Conservation (phyloP, 2,888 invertebrate genomes). For the Oligia strigilis region DNA sequence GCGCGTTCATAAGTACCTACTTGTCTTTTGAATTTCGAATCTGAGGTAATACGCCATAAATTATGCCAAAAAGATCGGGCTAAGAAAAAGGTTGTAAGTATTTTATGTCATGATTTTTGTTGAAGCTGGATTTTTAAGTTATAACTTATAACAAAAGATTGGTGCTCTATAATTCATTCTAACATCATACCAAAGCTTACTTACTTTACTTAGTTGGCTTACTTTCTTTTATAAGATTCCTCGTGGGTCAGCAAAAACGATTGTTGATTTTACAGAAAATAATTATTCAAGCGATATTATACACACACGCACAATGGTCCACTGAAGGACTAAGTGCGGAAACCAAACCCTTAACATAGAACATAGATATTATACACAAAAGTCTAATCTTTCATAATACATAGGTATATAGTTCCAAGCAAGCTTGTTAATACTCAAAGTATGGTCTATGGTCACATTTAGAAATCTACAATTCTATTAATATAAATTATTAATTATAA, state of each 20-base stretch:
- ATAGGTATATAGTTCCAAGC: background rate
- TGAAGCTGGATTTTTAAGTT: background rate
- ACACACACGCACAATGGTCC: too few relatives aligned
- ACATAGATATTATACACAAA: background rate
- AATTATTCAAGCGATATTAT: background rate
- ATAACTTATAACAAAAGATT: too few relatives aligned
- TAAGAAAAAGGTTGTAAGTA: background rate
- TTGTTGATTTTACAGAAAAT: background rate
- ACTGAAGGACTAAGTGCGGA: too few relatives aligned
- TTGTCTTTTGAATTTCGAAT: constrained; percentile 1
- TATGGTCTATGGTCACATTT: constrained; percentile 5
- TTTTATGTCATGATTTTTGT: background rate
- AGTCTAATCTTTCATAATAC: too few relatives aligned
- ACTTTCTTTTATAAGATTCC: background rate
- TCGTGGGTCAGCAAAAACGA: background rate
- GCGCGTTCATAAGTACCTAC: background rate
- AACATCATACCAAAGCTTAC: background rate
- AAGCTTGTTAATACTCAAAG: background rate
- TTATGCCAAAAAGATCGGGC: background rate
- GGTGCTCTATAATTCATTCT: background rate
- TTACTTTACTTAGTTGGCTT: background rate
- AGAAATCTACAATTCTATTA: background rate
- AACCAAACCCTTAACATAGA: too few relatives aligned
- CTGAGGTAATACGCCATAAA: background rate
- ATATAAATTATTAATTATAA: background rate